phyloP scores from a whole-genome alignment of 2,888 invertebrate genomes.

The Labia minor region DNA sequence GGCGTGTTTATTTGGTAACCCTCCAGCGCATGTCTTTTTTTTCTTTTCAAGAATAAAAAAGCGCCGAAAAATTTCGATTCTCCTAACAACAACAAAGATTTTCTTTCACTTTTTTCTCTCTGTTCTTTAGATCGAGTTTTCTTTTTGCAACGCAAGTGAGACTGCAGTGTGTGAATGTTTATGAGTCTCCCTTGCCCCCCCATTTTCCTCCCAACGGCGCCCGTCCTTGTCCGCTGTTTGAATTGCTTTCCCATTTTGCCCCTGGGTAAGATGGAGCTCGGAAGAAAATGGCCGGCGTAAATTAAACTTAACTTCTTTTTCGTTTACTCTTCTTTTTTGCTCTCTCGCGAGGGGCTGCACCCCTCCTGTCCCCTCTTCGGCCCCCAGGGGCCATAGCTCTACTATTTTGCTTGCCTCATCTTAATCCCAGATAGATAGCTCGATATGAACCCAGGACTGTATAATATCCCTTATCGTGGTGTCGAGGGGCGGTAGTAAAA shows the following conservation, averaged over 20 bases:
- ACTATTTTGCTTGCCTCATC: conserved; percentile 22
- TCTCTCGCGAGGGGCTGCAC: neutral
- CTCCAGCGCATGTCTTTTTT: too few relatives aligned
- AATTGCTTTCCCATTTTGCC: conserved; percentile 23
- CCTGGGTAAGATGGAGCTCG: conserved; percentile 13
- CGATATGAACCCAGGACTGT: conserved; percentile 17
- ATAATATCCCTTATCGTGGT: conserved; percentile 17
- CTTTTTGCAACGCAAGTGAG: conserved; percentile 13
- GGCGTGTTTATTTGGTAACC: neutral
- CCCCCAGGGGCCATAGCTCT: conserved; percentile 19
- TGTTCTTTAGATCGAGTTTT: neutral
- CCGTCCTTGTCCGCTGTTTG: conserved; percentile 15
- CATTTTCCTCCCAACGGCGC: neutral
- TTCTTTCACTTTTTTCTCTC: neutral
- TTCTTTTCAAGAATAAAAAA: too few relatives aligned
- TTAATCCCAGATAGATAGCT: conserved; percentile 22
- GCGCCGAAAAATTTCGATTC: neutral
- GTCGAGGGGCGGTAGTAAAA: conserved; percentile 22
- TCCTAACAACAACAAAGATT: neutral
- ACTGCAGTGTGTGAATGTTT: conserved; percentile 20
- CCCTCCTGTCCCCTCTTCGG: neutral
- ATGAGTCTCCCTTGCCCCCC: conserved; percentile 15
- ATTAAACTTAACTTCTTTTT: conserved; percentile 23
- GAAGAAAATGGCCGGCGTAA: conserved; percentile 22
- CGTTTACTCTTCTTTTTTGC: conserved; percentile 17